Base-by-base conservation (phyloP, 2,113 vertebrate genomes). In the Steatornis caripensis region DNA sequence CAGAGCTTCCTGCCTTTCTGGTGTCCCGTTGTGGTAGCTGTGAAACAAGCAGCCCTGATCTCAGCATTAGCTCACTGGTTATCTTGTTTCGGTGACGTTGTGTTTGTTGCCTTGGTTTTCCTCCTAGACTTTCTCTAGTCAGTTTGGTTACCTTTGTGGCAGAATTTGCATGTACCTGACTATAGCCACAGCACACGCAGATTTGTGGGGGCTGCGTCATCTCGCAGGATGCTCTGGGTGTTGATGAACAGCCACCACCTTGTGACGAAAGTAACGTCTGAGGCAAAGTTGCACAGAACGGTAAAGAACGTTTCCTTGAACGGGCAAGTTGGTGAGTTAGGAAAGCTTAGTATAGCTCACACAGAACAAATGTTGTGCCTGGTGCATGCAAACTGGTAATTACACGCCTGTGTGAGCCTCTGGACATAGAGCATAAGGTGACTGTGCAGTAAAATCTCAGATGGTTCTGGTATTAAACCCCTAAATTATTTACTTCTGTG, bases 11-110 rank as follows among this genome's bases (percentile, higher is more conserved):
- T 32, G 41, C 61, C 32, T 48, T 27, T 30, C 19, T 36, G 30
- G 16, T 54, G 32, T 37, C 12, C 36, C 1, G 0, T 20, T 27
- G 3, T 2, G 1, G 34, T 22, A 78, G 20, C 26, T 21, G 5
- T 45, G 37, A 7, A 43, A 37, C 49, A 24, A 54, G 55, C 13
- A 71, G 37, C 21, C 22, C 58, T 43, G 62, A 23, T n/a, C 43
- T 17, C 37, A 37, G 20, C 3, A 0, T 23, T 46, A 58, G 12
- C 17, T 36, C 7, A 11, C 32, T 29, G 43, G 27, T 66, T 62
- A 20, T 20, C 57, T 49, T 37, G n/a, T n/a, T 57, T 54, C 10
- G 17, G 21, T 74, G 78, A 19, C 45, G 30, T 11, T 58, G n/a
- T 26, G 11, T 22, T 53, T 49, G 36, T 48, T 51, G 32, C 24